Evolutionary conservation across 2,888 invertebrate species (phyloP), one percentile per base, ranked within the genome.

Genomic region (Spatulosminthurus flaviceps): DNA sequence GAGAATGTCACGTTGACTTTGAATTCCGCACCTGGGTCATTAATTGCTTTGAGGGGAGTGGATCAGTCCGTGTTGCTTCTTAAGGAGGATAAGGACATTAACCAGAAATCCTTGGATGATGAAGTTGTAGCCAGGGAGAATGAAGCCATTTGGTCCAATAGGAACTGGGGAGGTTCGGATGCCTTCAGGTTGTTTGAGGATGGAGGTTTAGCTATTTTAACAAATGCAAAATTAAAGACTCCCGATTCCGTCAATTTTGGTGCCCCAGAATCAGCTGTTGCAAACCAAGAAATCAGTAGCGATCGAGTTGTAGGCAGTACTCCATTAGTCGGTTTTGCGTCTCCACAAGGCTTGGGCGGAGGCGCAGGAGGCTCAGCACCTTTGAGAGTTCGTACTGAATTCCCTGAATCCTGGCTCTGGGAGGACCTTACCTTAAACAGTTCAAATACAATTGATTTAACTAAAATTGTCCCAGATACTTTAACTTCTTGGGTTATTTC

Each of bases 401-500:
- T 83, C 78, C 83, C 83, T 0, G 83, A 83, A 70, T 81, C 82
- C n/a, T 83, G 83, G 83, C 77, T 83, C 19, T 83, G 81, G 79
- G 81, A 83, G 74, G 83, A 83, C 71, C 34, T 78, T 9, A n/a
- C 43, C 1, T 60, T 79, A 1, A 69, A 80, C n/a, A 75, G 79
- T 13, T 21, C 69, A 2, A 69, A 70, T 16, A 11, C 67, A 16
- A 9, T 67, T 1, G 66, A 74, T n/a, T 90, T 88, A 86, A 89
- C 91, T 76, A 89, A 92, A 81, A 90, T 90, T 70, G 91, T 94
- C 22, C 96, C 95, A 0, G 93, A 93, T 86, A 92, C 93, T 0
- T 92, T 95, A 85, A 95, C 94, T 7, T 93, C 94, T 0, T 96
- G 95, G 95, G 90, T 93, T 0, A 89, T 95, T 13, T 92, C 92